These are phyloP conservation scores for Paratrypauchen microcephalus DNA, from an alignment of 2,797 vertebrate genomes.

Conservation along the genomic window DNA sequence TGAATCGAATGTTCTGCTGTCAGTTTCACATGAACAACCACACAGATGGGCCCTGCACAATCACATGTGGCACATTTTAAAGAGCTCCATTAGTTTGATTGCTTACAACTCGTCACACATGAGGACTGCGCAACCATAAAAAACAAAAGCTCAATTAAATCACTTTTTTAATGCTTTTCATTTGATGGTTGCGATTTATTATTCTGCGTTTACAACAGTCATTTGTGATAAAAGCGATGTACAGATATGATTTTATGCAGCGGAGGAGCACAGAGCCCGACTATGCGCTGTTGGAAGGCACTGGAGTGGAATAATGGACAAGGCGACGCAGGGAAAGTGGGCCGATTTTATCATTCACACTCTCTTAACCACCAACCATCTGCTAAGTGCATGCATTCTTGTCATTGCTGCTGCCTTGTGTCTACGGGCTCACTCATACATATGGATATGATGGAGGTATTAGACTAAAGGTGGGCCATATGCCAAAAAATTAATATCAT, in stretches of 20 bases:
- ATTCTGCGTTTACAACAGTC: slow-evolving; percentile 50
- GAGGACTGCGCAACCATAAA: slow-evolving; percentile 62
- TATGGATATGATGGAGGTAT: slow-evolving; percentile 16
- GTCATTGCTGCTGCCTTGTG: slow-evolving; percentile 32
- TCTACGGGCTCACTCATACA: slow-evolving; percentile 3
- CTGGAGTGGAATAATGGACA: slow-evolving; percentile 75
- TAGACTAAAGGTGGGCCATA: not conserved
- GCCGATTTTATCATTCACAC: slow-evolving; percentile 74
- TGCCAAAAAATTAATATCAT: no score
- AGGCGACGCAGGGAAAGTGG: slow-evolving; percentile 60
- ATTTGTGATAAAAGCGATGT: slow-evolving; percentile 25
- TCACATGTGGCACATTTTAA: slow-evolving; percentile 61
- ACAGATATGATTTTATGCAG: slow-evolving; percentile 39
- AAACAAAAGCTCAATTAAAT: slow-evolving; percentile 68
- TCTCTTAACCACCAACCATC: slow-evolving; percentile 71
- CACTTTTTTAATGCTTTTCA: slow-evolving; percentile 64
- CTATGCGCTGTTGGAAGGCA: slow-evolving; percentile 50
- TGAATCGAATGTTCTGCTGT: slow-evolving; percentile 33
- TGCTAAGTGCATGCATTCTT: slow-evolving; percentile 61
- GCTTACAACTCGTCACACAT: slow-evolving; percentile 60
- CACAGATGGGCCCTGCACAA: slow-evolving; percentile 53
- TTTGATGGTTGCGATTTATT: slow-evolving; percentile 65
- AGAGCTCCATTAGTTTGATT: slow-evolving; percentile 79
- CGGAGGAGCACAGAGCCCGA: slow-evolving; percentile 21
- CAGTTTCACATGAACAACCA: slow-evolving; percentile 48